A percentile compares a stretch with the other conserved stretches of the same genome.
Conservation (phyloP, 2,888 invertebrate species). For the Salpingus planirostris region DNA sequence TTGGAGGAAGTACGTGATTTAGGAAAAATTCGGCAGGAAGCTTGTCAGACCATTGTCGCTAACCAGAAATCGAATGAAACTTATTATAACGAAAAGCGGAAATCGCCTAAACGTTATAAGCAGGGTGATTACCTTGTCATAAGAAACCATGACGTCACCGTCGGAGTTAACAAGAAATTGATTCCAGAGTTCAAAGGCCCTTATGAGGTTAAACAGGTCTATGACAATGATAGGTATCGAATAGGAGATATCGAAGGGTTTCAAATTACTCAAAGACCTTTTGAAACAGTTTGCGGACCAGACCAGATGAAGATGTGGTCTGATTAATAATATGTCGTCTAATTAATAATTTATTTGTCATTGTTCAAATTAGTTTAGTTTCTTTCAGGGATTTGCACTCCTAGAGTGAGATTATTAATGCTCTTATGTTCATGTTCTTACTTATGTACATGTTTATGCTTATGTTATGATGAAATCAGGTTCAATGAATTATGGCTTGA, state of each 20-base stretch:
- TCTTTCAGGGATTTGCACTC: too few relatives aligned
- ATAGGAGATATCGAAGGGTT: constrained; percentile 3
- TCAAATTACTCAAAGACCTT: constrained; percentile 4
- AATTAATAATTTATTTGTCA: too few relatives aligned
- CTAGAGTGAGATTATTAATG: too few relatives aligned
- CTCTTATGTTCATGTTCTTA: too few relatives aligned
- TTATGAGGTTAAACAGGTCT: constrained; percentile 17
- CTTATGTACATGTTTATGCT: too few relatives aligned
- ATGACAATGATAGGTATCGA: constrained; percentile 21
- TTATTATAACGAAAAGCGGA: constrained; percentile 1
- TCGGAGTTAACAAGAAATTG: constrained; percentile 17
- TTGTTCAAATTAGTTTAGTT: too few relatives aligned
- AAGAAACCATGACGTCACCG: constrained; percentile 14
- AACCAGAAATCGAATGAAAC: constrained; percentile 1
- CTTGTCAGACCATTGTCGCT: background rate
- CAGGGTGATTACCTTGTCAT: constrained; percentile 9
- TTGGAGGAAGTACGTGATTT: background rate
- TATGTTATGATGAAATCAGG: too few relatives aligned
- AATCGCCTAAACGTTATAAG: constrained; percentile 1
- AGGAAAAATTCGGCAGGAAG: background rate
- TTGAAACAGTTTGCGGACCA: background rate
- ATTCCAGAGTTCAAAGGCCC: constrained; percentile 19
- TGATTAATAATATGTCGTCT: too few relatives aligned
- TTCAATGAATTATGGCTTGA: too few relatives aligned
- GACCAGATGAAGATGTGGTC: constrained; percentile 1